A percentile compares a stretch with the other conserved stretches of the same genome.
Conservation (phyloP, 2,113 vertebrate genomes). For the Vulpes lagopus region DNA sequence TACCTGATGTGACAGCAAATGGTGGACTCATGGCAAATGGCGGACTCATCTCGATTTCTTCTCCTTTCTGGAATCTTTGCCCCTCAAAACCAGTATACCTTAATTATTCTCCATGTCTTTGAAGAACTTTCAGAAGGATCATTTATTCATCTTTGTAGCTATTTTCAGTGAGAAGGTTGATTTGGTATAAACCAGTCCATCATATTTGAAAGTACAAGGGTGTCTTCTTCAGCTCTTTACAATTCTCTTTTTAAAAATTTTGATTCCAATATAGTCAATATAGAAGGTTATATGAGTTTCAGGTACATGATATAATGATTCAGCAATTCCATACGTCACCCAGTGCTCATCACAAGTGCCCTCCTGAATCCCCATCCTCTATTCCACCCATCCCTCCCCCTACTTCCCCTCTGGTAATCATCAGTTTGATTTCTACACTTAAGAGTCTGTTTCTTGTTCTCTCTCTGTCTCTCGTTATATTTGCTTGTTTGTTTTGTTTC, state of each 20-base stretch:
- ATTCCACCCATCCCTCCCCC: neutral
- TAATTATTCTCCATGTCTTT: neutral
- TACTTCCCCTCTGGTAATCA: neutral
- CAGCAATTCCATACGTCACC: neutral
- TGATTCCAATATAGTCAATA: neutral
- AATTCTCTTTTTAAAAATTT: neutral
- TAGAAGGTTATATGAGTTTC: neutral
- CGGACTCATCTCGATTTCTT: neutral
- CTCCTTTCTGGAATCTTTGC: neutral
- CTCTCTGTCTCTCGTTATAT: neutral
- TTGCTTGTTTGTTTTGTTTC: neutral
- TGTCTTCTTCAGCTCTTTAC: neutral
- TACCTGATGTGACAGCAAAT: neutral
- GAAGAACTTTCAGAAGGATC: neutral
- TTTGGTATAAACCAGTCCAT: neutral
- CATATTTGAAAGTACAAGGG: neutral
- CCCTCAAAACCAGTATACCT: neutral
- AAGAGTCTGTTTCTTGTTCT: neutral
- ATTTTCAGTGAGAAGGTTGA: neutral
- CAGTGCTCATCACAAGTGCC: neutral
- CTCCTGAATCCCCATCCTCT: neutral
- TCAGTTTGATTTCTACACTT: neutral
- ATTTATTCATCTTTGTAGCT: neutral
- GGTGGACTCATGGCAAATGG: neutral
- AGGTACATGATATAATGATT: neutral